Evolutionary conservation across 2,888 invertebrate genomes (phyloP).

Genomic region (Drosophila acutilabella): DNA sequence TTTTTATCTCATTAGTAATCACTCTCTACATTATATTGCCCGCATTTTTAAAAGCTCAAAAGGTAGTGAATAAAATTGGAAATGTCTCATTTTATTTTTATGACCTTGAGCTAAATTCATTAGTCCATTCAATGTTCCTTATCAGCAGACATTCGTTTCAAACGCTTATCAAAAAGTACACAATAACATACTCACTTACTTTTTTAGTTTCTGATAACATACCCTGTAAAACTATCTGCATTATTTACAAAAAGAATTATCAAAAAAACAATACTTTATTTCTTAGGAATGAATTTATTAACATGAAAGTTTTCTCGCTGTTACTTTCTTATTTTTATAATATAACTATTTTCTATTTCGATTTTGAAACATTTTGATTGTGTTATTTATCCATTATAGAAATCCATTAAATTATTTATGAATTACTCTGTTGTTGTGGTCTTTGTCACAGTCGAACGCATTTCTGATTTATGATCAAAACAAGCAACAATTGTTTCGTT

Average conservation of each 20-base stretch:
- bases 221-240: background rate
- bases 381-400: conserved; percentile 15
- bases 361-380: background rate
- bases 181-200: conserved; percentile 19
- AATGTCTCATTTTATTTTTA: conserved; percentile 3
- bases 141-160: conserved; percentile 39
- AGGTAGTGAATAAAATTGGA: too few relatives aligned
- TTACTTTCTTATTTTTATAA: too few relatives aligned
- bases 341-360: background rate
- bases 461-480: conserved; percentile 68
- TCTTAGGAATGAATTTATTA: too few relatives aligned
- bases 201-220: conserved; percentile 9
- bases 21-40: background rate
- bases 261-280: too few relatives aligned
- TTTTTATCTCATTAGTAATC: too few relatives aligned
- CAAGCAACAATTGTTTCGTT: conserved; percentile 58
- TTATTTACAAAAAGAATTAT: background rate
- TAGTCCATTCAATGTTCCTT: conserved; percentile 27
- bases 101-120: conserved; percentile 51
- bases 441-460: conserved; percentile 71
- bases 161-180: conserved; percentile 41
- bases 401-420: conserved; percentile 18
- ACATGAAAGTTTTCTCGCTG: too few relatives aligned
- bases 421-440: conserved; percentile 14
- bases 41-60: background rate